Percentiles rank a stretch among this genome's conserved stretches.
Conservation (phyloP, 2,113 vertebrate species). For the Gadus chalcogrammus region DNA sequence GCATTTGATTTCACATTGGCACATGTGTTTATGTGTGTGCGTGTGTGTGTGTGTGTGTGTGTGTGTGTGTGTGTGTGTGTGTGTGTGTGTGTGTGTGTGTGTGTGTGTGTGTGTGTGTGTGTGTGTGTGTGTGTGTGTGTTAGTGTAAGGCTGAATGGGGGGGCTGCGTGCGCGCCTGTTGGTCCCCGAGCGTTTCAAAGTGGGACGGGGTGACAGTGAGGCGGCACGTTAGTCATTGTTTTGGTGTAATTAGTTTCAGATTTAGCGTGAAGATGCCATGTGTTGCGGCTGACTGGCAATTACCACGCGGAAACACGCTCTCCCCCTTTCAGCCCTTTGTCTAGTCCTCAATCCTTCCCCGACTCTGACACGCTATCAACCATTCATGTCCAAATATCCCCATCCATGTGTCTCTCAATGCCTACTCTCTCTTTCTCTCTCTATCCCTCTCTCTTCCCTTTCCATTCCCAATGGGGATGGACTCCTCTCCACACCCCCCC, state of each 20-base stretch:
- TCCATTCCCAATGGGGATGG: no score
- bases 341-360: not conserved
- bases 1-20: not conserved
- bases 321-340: constrained; percentile 12
- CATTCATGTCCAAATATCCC: not conserved
- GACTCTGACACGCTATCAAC: not conserved
- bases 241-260: constrained; percentile 59
- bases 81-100: not conserved
- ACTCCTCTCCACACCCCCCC: not conserved
- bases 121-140: no score
- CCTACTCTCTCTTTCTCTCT: no score
- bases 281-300: constrained; percentile 47
- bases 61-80: no score
- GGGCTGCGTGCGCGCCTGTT: constrained; percentile 3
- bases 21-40: not conserved
- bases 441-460: no score
- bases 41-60: constrained; percentile 12
- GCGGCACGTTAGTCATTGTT: constrained; percentile 45
- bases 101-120: constrained; percentile 16
- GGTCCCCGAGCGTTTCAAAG: constrained; percentile 18
- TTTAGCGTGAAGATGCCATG: constrained; percentile 61
- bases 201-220: constrained; percentile 35
- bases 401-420: no score
- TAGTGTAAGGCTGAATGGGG: not conserved
- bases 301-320: constrained; percentile 41